Percentiles rank a stretch among this genome's conserved stretches.
Evolutionary conservation across 2,113 vertebrate genomes (phyloP).

Genomic region (Alligator mississippiensis): DNA sequence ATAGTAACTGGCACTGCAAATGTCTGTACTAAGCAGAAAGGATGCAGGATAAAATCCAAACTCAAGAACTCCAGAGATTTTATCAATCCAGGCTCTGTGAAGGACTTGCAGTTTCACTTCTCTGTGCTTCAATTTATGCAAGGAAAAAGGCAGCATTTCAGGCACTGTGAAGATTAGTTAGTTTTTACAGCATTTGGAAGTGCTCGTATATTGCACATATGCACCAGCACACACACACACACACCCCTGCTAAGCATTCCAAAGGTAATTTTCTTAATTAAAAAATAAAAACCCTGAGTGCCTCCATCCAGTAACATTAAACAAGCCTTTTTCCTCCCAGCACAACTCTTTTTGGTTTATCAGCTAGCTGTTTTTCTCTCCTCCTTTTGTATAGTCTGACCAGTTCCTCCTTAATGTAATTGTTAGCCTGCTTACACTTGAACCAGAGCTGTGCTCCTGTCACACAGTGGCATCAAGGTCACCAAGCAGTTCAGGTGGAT

Average conservation of each 20-base stretch:
- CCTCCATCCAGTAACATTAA: not conserved
- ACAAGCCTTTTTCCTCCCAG: not conserved
- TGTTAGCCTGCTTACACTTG: not conserved
- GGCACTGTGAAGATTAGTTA: not conserved
- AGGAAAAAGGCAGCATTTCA: not conserved
- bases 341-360: not conserved
- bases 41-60: not conserved
- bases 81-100: not conserved
- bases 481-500: not conserved
- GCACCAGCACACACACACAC: not conserved
- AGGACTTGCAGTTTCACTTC: not conserved
- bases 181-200: not conserved
- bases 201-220: not conserved
- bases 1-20: not conserved
- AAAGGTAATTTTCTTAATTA: not conserved
- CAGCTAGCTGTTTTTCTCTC: not conserved
- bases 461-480: not conserved
- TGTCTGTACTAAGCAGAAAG: not conserved
- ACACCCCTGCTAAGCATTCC: not conserved
- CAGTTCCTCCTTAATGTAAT: not conserved
- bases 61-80: not conserved
- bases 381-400: not conserved
- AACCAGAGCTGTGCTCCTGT: not conserved
- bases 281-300: not conserved
- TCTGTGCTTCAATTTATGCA: not conserved